Percentiles rank a stretch among this genome's conserved stretches.
Conservation (phyloP, 2,113 vertebrate species). For the Dryoscopus gambensis region DNA sequence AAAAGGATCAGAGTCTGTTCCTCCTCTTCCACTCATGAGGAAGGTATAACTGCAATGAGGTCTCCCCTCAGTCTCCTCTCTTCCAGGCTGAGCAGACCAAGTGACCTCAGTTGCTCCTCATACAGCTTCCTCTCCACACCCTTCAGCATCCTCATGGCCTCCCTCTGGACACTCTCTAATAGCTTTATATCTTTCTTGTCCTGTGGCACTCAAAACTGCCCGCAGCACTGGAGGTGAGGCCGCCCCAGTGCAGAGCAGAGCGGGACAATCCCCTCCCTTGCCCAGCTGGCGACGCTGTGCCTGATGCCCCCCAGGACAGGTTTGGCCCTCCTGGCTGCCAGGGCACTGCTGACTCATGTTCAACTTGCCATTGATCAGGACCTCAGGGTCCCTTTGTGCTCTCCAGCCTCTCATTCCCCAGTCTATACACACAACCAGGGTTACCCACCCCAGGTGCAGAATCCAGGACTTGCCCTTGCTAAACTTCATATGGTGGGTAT, state of each 20-base stretch:
- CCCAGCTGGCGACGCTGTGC: rapidly evolving
- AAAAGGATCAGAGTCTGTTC: background rate
- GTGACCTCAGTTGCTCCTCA: background rate
- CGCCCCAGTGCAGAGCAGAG: rapidly evolving
- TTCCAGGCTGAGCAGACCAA: background rate
- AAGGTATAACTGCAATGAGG: background rate
- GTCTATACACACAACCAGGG: background rate
- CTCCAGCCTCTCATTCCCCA: background rate
- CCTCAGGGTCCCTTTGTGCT: background rate
- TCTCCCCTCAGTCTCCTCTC: background rate
- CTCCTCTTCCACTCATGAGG: background rate
- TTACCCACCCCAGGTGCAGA: background rate
- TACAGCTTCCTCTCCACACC: background rate
- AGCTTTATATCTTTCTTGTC: background rate
- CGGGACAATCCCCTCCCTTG: background rate
- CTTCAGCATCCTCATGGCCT: background rate
- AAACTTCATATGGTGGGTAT: background rate
- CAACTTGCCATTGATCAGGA: rapidly evolving
- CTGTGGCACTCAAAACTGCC: background rate
- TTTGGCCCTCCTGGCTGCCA: background rate
- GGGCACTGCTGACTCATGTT: background rate
- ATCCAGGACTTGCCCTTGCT: background rate
- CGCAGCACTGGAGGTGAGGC: background rate
- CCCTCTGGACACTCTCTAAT: background rate
- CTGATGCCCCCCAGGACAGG: background rate